Percentiles rank a stretch among this genome's conserved stretches.
phyloP scores from a whole-genome alignment of 2,113 vertebrate genomes.

The Cololabis saira region DNA sequence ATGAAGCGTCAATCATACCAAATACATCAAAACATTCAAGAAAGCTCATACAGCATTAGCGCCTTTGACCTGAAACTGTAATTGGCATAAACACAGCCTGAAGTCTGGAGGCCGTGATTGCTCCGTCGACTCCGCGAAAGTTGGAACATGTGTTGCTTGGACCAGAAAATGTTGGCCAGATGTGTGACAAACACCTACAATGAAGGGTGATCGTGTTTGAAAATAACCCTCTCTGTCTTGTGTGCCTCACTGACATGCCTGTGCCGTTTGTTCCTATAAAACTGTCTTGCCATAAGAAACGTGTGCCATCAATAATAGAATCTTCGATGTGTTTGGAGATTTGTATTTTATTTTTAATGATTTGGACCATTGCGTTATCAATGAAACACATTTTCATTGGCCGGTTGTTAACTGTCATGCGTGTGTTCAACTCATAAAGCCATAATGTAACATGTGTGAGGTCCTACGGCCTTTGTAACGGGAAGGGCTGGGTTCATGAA shows the following conservation, averaged over 20 bases:
- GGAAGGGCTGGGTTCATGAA: no score
- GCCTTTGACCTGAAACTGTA: neutral
- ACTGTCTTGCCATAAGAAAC: neutral
- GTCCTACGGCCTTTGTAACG: no score
- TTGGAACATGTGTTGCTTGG: neutral
- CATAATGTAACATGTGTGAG: no score
- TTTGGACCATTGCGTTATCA: no score
- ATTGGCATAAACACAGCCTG: neutral
- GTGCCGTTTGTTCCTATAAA: neutral
- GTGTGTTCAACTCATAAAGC: no score
- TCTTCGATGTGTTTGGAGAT: neutral
- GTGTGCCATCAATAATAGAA: neutral
- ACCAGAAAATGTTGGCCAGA: neutral
- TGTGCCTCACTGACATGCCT: neutral
- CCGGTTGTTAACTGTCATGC: no score
- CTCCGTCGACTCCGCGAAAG: neutral
- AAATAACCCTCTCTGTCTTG: neutral
- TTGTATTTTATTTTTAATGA: neutral
- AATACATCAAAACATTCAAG: neutral
- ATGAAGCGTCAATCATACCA: neutral
- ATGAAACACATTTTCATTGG: no score
- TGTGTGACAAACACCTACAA: neutral
- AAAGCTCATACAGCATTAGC: no score
- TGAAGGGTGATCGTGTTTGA: neutral
- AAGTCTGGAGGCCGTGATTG: neutral